Evolutionary conservation across 2,888 invertebrate species (phyloP).

Genomic region (Dione juno): DNA sequence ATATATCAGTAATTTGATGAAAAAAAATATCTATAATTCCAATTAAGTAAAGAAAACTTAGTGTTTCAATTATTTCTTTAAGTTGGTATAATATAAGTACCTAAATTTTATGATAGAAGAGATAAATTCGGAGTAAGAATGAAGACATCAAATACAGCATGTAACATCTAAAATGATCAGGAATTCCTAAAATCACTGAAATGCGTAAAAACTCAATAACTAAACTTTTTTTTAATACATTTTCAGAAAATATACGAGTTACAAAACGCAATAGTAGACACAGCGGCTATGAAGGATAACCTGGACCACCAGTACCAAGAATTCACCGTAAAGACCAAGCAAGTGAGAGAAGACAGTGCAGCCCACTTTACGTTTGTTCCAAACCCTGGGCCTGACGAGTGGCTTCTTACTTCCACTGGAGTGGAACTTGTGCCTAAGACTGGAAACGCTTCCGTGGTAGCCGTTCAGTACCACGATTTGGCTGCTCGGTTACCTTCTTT

Average conservation of each 20-base stretch:
- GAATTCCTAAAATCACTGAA: too few relatives aligned
- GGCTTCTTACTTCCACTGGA: conserved; percentile 67
- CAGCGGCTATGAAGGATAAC: conserved; percentile 66
- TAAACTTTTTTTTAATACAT: conserved; percentile 21
- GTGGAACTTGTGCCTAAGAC: conserved; percentile 65
- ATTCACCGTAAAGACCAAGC: conserved; percentile 64
- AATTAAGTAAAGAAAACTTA: too few relatives aligned
- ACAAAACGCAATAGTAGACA: conserved; percentile 68
- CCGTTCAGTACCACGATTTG: conserved; percentile 86
- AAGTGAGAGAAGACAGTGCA: conserved; percentile 61
- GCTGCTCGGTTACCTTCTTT: conserved; percentile 85
- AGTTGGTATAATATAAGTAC: too few relatives aligned
- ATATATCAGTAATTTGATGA: too few relatives aligned
- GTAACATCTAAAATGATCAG: too few relatives aligned
- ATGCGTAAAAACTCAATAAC: too few relatives aligned
- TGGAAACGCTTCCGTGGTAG: conserved; percentile 71
- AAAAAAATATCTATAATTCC: too few relatives aligned
- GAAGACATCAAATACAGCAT: too few relatives aligned
- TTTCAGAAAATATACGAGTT: conserved; percentile 76
- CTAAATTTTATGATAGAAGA: too few relatives aligned
- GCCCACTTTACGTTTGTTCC: conserved; percentile 67
- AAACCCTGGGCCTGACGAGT: conserved; percentile 59
- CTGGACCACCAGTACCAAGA: conserved; percentile 62
- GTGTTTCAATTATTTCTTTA: too few relatives aligned
- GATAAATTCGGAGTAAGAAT: too few relatives aligned